Conservation (phyloP, 2,888 invertebrate genomes). For the Pherbina coryleti region DNA sequence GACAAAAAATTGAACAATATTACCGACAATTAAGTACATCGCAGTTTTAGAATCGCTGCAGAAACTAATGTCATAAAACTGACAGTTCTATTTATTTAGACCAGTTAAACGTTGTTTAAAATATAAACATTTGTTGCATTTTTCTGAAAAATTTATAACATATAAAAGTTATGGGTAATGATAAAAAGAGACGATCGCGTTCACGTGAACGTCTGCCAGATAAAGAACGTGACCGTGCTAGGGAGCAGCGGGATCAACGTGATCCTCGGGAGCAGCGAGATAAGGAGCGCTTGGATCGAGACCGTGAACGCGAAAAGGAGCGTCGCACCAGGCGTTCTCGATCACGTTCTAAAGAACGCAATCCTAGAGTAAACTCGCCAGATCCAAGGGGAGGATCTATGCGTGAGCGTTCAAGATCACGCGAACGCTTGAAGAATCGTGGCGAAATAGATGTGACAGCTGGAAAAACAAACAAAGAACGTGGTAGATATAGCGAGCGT, state of each 20-base stretch:
- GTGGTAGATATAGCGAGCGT: conserved; percentile 41
- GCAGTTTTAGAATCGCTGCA: too few species aligned
- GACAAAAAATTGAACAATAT: neutral
- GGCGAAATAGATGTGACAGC: conserved; percentile 17
- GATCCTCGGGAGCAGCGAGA: conserved; percentile 51
- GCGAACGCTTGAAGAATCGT: conserved; percentile 47
- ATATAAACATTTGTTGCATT: neutral
- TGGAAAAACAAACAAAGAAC: conserved; percentile 49
- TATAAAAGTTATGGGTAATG: conserved; percentile 66
- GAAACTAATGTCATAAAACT: too few species aligned
- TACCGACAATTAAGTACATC: neutral
- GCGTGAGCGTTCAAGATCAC: conserved; percentile 52
- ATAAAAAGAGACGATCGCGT: conserved; percentile 72
- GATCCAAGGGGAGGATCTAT: conserved; percentile 8
- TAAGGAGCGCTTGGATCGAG: conserved; percentile 40
- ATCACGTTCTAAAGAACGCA: conserved; percentile 57
- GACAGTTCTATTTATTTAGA: too few species aligned
- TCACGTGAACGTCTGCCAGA: conserved; percentile 66
- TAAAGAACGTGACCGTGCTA: conserved; percentile 49
- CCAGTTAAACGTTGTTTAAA: too few species aligned
- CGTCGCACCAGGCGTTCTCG: conserved; percentile 55
- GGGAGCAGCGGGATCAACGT: conserved; percentile 50
- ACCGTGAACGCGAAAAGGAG: conserved; percentile 52
- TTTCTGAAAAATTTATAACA: neutral
- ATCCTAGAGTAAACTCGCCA: conserved; percentile 26